Percentiles rank a stretch among this genome's conserved stretches.
phyloP scores from a whole-genome alignment of 2,888 invertebrate genomes.

The Opisthograptis luteolata region DNA sequence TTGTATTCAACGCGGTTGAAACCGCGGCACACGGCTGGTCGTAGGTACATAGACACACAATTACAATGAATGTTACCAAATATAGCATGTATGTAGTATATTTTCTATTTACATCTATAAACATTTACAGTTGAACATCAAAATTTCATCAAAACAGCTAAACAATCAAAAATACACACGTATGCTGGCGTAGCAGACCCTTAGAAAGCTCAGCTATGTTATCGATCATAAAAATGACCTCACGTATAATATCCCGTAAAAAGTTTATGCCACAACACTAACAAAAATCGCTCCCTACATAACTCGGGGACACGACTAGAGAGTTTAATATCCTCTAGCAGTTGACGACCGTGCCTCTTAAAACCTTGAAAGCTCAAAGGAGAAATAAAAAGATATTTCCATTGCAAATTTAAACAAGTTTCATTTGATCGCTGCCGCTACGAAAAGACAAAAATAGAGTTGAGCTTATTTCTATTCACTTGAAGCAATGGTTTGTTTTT shows the following conservation, averaged over 20 bases:
- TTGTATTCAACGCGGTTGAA: too few relatives aligned
- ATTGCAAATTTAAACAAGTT: conserved; percentile 66
- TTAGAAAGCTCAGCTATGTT: conserved; percentile 6
- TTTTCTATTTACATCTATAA: too few relatives aligned
- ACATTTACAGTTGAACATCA: too few relatives aligned
- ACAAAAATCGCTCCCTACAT: conserved; percentile 23
- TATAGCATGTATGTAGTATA: too few relatives aligned
- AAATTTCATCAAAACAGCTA: too few relatives aligned
- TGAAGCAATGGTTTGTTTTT: too few relatives aligned
- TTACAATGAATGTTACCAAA: too few relatives aligned
- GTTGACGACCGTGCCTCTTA: conserved; percentile 58
- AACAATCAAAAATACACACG: conserved; percentile 4
- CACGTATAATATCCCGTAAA: conserved; percentile 24
- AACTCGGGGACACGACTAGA: conserved; percentile 40
- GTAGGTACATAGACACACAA: too few relatives aligned
- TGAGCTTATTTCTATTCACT: too few relatives aligned
- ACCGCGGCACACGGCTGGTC: too few relatives aligned
- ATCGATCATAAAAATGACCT: conserved; percentile 25
- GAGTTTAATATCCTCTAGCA: conserved; percentile 66
- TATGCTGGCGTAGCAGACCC: conserved; percentile 16
- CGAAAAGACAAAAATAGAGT: too few relatives aligned
- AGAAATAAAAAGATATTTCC: conserved; percentile 73
- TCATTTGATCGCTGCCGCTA: conserved; percentile 63
- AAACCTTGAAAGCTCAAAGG: conserved; percentile 65
- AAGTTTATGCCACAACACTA: conserved; percentile 27